phyloP scores from a whole-genome alignment of 1,140 invertebrate species.

The Aphaenogaster floridana region DNA sequence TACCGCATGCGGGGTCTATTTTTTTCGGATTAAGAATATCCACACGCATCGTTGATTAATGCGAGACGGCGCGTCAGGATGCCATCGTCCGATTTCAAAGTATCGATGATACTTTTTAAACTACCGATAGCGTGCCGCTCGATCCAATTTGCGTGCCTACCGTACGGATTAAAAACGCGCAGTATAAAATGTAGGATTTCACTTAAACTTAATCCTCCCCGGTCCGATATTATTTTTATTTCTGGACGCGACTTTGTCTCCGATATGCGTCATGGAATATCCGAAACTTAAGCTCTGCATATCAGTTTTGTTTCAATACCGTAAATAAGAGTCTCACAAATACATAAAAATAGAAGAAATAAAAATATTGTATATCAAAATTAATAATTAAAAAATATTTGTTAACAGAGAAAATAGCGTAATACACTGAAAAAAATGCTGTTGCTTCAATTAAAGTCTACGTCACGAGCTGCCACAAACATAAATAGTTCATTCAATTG shows the following conservation, averaged over 20 bases:
- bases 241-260: not conserved
- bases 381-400: not conserved
- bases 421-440: no score
- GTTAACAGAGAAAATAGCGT: not conserved
- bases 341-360: not conserved
- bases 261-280: not conserved
- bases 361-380: not conserved
- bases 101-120: slow-evolving; percentile 31
- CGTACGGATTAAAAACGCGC: slow-evolving; percentile 9
- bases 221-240: slow-evolving; percentile 7
- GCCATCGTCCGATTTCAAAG: slow-evolving; percentile 3
- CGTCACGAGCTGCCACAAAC: no score
- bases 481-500: no score
- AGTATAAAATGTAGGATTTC: slow-evolving; percentile 2
- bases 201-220: slow-evolving; percentile 36
- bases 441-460: no score
- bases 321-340: not conserved
- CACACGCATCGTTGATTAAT: slow-evolving; percentile 46
- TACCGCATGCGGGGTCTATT: not conserved
- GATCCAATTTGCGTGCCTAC: slow-evolving; percentile 10
- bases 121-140: not conserved
- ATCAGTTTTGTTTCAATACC: not conserved
- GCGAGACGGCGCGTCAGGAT: slow-evolving; percentile 10
- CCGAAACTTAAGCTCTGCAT: not conserved
- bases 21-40: slow-evolving; percentile 44